Conservation (phyloP, 2,113 vertebrate genomes). For the Pogonocichla stellata region DNA sequence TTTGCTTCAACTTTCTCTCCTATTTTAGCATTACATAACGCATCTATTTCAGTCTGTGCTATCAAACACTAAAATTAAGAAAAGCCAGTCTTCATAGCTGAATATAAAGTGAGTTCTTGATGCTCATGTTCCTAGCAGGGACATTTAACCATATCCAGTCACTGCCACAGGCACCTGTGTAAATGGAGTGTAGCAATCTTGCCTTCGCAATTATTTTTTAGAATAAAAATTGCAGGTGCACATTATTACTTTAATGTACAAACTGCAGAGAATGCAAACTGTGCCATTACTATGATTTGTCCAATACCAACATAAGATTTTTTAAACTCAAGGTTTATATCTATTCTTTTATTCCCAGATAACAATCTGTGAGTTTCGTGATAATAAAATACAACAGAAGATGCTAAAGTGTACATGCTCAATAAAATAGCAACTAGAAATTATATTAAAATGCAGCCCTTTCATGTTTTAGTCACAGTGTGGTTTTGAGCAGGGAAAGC, state of each 20-base stretch:
- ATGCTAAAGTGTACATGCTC: neutral
- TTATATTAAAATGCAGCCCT: neutral
- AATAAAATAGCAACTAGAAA: neutral
- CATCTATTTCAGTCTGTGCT: conserved; percentile 41
- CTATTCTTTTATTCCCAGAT: neutral
- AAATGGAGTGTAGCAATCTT: neutral
- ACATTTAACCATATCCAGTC: neutral
- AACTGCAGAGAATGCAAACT: neutral
- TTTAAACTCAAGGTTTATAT: neutral
- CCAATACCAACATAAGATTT: neutral
- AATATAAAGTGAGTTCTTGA: neutral
- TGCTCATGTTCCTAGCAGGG: neutral
- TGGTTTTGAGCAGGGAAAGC: neutral
- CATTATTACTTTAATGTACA: neutral
- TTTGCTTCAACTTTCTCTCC: conserved; percentile 18
- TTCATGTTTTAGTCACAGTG: neutral
- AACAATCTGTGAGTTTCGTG: neutral
- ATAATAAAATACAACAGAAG: neutral
- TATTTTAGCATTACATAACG: conserved; percentile 28
- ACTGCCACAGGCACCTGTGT: neutral
- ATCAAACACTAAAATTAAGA: conserved; percentile 22
- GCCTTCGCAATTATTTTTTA: neutral
- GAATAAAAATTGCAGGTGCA: neutral
- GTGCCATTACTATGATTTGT: neutral
- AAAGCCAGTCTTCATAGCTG: neutral